Evolutionary conservation across 2,113 vertebrate genomes (phyloP), one percentile per base, ranked within the genome.

Genomic region (Ictidomys tridecemlineatus): DNA sequence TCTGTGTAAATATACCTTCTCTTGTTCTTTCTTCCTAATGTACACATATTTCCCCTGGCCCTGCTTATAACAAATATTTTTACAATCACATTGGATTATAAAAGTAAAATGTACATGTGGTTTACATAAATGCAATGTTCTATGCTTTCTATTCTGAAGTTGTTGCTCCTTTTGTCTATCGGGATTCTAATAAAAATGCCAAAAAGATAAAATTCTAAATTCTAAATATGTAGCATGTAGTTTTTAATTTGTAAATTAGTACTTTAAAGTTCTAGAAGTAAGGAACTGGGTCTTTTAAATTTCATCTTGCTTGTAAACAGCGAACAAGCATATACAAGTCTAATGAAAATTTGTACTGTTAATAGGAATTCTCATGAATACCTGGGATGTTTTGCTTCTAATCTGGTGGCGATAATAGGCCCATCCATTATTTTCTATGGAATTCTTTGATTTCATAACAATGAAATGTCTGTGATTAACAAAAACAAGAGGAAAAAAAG

Each of bases 311-410:
- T 61, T 84, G 7, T 70, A 89, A 92, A 72, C 20, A 77, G 32
- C 42, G 74, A n/a, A 95, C 32, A 26, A 73, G 24, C 32, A 73
- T 22, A 84, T 24, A 67, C 39, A 72, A 83, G 73, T 32, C 13
- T 87, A 67, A 51, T 83, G 63, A 84, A 96, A 78, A 91, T 65
- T 70, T 51, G 20, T 87, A 69, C 73, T 73, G 53, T 89, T 58
- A 95, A 65, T 73, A 85, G 61, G 28, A 95, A 86, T 86, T 94
- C 85, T 77, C 32, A 51, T 42, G 30, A 95, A 84, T 56, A 76
- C 9, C 28, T 91, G 56, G 56, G 56, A 58, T 58, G 18, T 45
- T 12, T 48, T 85, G 34, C 18, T 79, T 72, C 53, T 61, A 89
- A 73, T 77, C 10, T 74, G 58, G 16, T 39, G 45, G 45, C 45